These are phyloP conservation scores for Molanna angustata DNA, from an alignment of 2,888 invertebrate genomes.

Conservation along the genomic window DNA sequence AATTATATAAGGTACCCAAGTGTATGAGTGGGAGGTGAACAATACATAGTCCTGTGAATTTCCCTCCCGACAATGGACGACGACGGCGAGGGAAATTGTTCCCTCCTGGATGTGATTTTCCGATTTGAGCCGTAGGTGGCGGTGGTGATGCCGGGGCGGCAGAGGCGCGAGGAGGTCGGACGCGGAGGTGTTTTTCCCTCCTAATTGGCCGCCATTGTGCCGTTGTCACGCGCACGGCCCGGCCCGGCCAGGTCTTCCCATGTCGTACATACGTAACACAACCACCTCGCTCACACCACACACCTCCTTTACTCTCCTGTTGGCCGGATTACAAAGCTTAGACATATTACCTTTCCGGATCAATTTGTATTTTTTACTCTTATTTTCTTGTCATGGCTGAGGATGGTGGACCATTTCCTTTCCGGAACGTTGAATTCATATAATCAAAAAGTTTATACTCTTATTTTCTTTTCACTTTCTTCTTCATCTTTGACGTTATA, in stretches of 20 bases:
- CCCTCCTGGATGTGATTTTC: neutral
- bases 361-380: neutral
- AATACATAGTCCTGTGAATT: too few species aligned
- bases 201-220: slow-evolving; percentile 31
- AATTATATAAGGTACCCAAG: too few species aligned
- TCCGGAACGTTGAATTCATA: too few species aligned
- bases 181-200: slow-evolving; percentile 17
- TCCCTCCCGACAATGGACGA: neutral
- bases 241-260: neutral
- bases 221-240: slow-evolving; percentile 26
- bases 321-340: too few species aligned
- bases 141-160: slow-evolving; percentile 1
- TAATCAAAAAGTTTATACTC: too few species aligned
- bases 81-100: too few species aligned
- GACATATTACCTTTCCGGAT: neutral
- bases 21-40: too few species aligned
- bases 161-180: slow-evolving; percentile 8
- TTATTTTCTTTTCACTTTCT: too few species aligned
- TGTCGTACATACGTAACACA: neutral
- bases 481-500: too few species aligned
- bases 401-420: too few species aligned
- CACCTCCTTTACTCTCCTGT: neutral
- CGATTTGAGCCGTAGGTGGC: neutral
- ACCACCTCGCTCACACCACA: neutral
- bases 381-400: too few species aligned